phyloP scores from a whole-genome alignment of 2,113 vertebrate species.

The Aix galericulata region DNA sequence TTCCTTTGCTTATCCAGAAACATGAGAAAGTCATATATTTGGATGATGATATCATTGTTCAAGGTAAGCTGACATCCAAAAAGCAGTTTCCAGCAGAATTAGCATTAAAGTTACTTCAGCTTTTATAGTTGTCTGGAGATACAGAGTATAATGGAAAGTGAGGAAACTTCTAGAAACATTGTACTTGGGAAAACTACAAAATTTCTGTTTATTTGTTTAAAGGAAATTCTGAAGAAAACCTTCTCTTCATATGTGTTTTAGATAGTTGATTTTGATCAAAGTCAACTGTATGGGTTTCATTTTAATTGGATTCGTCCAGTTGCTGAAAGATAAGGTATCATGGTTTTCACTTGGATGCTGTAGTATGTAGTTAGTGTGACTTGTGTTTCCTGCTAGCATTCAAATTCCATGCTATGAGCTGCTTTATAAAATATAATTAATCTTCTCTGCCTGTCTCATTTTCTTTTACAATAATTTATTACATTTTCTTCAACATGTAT shows the following conservation, averaged over 20 bases:
- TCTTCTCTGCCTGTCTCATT: neutral
- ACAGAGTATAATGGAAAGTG: neutral
- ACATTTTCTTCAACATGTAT: neutral
- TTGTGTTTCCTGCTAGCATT: neutral
- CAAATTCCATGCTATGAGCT: neutral
- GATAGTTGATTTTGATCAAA: neutral
- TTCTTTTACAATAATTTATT: neutral
- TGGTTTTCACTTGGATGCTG: neutral
- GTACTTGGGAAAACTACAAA: neutral
- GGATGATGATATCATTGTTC: conserved; percentile 96
- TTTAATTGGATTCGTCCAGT: neutral
- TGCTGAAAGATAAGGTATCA: neutral
- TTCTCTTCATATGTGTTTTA: neutral
- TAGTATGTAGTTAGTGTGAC: neutral
- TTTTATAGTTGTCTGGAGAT: neutral
- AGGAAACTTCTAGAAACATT: neutral
- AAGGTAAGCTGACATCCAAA: conserved; percentile 79
- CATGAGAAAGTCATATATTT: conserved; percentile 92
- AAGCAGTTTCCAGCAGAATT: neutral
- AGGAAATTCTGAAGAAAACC: neutral
- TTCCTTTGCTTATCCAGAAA: conserved; percentile 87
- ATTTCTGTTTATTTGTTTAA: neutral
- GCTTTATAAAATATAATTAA: neutral
- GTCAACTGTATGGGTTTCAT: neutral
- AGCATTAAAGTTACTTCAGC: neutral